A percentile compares a stretch with the other conserved stretches of the same genome.
Evolutionary conservation across 2,888 invertebrate species (phyloP).

Genomic region (Drosophila parthenogenetica): DNA sequence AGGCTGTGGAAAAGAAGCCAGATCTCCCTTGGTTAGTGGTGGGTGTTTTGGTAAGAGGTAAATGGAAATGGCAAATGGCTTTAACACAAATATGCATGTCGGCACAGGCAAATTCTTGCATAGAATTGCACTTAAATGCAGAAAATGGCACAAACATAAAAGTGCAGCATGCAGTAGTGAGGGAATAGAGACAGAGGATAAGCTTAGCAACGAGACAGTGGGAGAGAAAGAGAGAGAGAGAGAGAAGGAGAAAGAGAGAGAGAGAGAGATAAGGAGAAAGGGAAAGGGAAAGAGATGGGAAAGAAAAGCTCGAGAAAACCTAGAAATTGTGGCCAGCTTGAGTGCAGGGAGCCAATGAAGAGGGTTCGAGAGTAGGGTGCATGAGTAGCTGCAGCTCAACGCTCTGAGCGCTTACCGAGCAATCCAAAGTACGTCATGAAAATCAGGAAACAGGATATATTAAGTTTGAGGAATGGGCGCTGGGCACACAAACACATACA

Average conservation of each 20-base stretch:
- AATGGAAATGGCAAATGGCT: slow-evolving; percentile 56
- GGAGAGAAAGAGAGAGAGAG: slow-evolving; percentile 4
- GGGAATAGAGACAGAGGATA: slow-evolving; percentile 23
- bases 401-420: slow-evolving; percentile 52
- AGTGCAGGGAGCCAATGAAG: slow-evolving; percentile 12
- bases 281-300: not conserved
- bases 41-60: slow-evolving; percentile 16
- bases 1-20: not conserved
- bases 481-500: slow-evolving; percentile 54
- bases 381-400: slow-evolving; percentile 14
- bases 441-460: slow-evolving; percentile 80
- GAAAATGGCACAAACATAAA: slow-evolving; percentile 74
- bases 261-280: slow-evolving; percentile 7
- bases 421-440: slow-evolving; percentile 75
- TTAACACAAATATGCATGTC: slow-evolving; percentile 80
- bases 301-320: slow-evolving; percentile 41
- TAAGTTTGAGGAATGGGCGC: slow-evolving; percentile 76
- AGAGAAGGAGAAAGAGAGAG: not conserved
- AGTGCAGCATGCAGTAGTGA: slow-evolving; percentile 45
- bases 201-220: slow-evolving; percentile 5
- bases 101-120: slow-evolving; percentile 76
- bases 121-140: slow-evolving; percentile 80
- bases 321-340: slow-evolving; percentile 65
- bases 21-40: slow-evolving; percentile 12
- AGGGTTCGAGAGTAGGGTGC: not conserved